Evolutionary conservation across 2,113 vertebrate species (phyloP), one percentile per base, ranked within the genome.

Genomic region (Laticauda laticaudata): DNA sequence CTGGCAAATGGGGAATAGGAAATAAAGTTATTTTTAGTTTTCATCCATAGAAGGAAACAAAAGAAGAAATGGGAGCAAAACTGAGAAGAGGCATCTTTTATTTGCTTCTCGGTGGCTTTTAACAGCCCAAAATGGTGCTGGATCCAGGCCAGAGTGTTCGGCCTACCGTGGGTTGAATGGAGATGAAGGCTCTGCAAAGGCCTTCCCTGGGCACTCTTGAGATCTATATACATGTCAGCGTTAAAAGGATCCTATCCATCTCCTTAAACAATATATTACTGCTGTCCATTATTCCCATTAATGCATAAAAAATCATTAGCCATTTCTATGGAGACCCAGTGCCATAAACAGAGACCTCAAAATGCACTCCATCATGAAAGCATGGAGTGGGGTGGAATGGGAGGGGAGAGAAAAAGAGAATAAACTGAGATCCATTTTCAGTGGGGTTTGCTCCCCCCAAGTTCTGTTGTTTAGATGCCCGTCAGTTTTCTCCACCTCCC

Each of bases 251-350:
- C 81, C 95, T 97, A 93, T 97, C 91, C 86, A 2, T 96, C 95
- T 95, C 94, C 96, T 95, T 96, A 92, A 95, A 96, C 97, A 94
- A 94, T 43, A 93, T 64, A 95, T 93, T 53, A 90, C 92, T 11
- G n/a, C 95, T 92, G 93, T 95, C 97, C 94, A 94, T 94, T 90
- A 45, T 94, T 96, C 89, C 96, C 97, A 96, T 96, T 97, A 97
- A 97, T 97, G 97, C 95, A 96, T 97, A 92, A 97, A 97, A 98
- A 97, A 97, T 96, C 97, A 97, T 97, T 97, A 97, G 95, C 93
- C 61, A 94, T 96, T 94, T 95, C 97, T 96, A 96, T 96, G 91
- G 95, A 97, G 97, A 97, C 97, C 95, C 45, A 93, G 90, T 11
- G 53, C 97, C 95, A 81, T 97, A 97, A 97, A 97, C 89, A 87